phyloP scores from a whole-genome alignment of 2,113 vertebrate species.

The Marmota flaviventris region DNA sequence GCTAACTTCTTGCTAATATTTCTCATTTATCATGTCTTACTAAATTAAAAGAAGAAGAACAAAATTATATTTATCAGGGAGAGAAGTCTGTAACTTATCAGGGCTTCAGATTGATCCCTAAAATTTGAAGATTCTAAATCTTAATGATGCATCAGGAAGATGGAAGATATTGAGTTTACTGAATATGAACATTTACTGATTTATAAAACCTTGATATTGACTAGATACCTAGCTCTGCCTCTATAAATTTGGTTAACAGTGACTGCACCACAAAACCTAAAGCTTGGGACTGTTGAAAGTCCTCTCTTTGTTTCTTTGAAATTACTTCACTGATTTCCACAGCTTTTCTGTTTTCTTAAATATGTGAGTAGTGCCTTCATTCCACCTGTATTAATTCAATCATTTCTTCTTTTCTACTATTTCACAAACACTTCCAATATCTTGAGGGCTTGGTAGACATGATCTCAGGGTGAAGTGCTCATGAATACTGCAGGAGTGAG shows the following conservation, averaged over 20 bases:
- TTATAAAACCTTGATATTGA: not conserved
- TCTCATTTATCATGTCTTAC: not conserved
- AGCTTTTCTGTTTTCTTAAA: not conserved
- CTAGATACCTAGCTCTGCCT: not conserved
- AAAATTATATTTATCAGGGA: not conserved
- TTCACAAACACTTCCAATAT: not conserved
- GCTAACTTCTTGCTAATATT: not conserved
- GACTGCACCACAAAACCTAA: not conserved
- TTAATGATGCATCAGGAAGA: not conserved
- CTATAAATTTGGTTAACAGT: not conserved
- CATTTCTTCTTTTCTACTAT: not conserved
- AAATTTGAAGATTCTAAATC: not conserved
- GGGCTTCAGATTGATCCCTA: not conserved
- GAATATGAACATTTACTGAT: not conserved
- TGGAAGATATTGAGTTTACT: not conserved
- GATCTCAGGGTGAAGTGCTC: not conserved
- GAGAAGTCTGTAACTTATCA: not conserved
- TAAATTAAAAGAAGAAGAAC: not conserved
- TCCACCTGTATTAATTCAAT: not conserved
- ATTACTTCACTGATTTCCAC: not conserved
- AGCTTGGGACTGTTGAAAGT: not conserved
- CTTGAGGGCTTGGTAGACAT: not conserved
- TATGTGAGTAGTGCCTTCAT: not conserved
- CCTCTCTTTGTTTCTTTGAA: not conserved
- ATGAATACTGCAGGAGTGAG: not conserved